Percentiles rank a stretch among this genome's conserved stretches.
Conservation (phyloP, 2,113 vertebrate genomes). For the Vireo altiloquus region DNA sequence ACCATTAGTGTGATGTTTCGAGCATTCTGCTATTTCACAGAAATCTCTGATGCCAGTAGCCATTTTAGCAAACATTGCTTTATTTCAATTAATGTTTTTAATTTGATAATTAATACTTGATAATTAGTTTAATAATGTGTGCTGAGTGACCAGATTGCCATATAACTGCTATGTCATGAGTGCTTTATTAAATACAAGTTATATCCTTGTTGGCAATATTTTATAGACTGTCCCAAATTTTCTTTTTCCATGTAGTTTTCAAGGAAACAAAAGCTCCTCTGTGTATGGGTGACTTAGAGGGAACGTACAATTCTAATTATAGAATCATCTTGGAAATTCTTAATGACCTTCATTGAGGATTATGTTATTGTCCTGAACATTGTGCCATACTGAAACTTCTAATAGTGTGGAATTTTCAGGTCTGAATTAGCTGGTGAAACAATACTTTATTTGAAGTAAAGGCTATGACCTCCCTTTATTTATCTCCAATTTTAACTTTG, state of each 20-base stretch:
- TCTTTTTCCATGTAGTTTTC: neutral
- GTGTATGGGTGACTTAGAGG: neutral
- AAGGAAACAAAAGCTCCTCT: neutral
- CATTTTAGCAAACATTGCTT: neutral
- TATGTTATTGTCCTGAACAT: neutral
- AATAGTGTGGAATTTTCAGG: neutral
- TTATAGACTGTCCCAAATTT: neutral
- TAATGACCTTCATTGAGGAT: neutral
- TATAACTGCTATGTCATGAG: neutral
- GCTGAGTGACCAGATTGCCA: neutral
- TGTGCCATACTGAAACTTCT: neutral
- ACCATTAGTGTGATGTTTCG: neutral
- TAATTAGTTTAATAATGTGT: neutral
- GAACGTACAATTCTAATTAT: neutral
- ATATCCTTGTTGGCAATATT: neutral
- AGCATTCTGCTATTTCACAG: neutral
- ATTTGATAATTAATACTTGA: neutral
- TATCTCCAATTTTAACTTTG: neutral
- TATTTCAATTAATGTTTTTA: neutral
- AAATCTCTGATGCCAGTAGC: neutral
- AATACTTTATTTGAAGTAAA: neutral
- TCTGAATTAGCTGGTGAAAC: neutral
- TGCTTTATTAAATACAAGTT: neutral
- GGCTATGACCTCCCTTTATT: neutral
- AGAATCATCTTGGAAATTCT: neutral